Percentiles rank a stretch among this genome's conserved stretches.
Evolutionary conservation across 2,113 vertebrate genomes (phyloP).

Genomic region (Symphodus melops): DNA sequence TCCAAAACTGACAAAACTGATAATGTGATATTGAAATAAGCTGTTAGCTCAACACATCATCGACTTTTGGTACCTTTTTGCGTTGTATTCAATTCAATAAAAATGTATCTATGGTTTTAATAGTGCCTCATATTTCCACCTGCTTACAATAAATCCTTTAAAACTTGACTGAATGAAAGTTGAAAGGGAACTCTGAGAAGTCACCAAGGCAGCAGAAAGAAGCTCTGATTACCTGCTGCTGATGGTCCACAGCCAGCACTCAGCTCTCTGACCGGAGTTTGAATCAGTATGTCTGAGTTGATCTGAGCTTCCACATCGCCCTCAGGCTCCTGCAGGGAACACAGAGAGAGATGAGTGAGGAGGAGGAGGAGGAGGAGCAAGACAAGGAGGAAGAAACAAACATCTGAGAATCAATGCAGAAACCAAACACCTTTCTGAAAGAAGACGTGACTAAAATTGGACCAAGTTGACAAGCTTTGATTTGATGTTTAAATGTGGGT

Average conservation of each 20-base stretch:
- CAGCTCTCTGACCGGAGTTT: slow-evolving; percentile 44
- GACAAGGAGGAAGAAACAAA: slow-evolving; percentile 12
- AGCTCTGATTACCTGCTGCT: slow-evolving; percentile 61
- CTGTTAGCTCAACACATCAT: too few species aligned
- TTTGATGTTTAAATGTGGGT: background rate
- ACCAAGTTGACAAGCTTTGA: background rate
- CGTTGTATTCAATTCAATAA: too few species aligned
- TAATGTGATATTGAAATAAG: too few species aligned
- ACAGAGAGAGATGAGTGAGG: background rate
- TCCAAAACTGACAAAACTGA: too few species aligned
- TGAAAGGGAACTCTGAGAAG: background rate
- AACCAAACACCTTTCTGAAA: background rate
- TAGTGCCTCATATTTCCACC: too few species aligned
- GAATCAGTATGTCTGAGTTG: slow-evolving; percentile 39
- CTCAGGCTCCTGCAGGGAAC: slow-evolving; percentile 46
- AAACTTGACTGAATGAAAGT: background rate
- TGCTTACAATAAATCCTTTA: background rate
- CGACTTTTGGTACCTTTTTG: too few species aligned
- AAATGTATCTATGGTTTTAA: too few species aligned
- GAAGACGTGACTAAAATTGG: too few species aligned
- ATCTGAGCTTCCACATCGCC: slow-evolving; percentile 66
- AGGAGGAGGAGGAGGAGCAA: background rate
- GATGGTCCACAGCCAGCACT: slow-evolving; percentile 19
- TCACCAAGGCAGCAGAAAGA: background rate
- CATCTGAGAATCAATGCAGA: background rate